phyloP scores from a whole-genome alignment of 35 echinoderm and acorn worm genomes.

The Diadema setosum region DNA sequence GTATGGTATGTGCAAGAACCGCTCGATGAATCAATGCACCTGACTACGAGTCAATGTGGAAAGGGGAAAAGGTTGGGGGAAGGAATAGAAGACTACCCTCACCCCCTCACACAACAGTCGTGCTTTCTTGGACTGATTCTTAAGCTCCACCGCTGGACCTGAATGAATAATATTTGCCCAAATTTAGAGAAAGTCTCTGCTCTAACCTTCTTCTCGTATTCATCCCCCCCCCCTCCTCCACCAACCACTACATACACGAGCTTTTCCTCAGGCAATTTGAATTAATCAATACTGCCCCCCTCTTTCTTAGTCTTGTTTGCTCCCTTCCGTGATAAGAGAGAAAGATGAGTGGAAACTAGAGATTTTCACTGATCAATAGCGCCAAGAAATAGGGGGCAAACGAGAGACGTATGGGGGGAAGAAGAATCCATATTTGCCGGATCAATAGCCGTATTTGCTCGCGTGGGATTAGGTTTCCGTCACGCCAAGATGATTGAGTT shows the following conservation, averaged over 20 bases:
- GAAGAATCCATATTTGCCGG: background rate
- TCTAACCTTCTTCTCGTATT: no score
- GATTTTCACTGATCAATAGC: background rate
- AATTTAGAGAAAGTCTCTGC: no score
- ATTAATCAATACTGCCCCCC: background rate
- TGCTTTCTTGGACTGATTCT: no score
- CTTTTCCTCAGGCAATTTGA: background rate
- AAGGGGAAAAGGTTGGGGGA: no score
- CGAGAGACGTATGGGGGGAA: background rate
- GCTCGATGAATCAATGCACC: no score
- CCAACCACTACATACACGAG: background rate
- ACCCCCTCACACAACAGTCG: no score
- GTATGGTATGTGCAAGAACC: no score
- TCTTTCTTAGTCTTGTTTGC: background rate
- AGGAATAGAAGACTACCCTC: no score
- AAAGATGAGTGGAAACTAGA: background rate
- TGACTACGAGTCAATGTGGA: no score
- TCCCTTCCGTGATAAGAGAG: background rate
- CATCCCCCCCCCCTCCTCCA: background rate
- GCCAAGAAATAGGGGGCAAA: background rate
- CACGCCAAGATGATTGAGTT: background rate
- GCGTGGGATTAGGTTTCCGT: background rate
- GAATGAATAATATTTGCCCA: no score
- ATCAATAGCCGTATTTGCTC: no score
- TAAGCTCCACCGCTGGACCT: no score